phyloP scores from a whole-genome alignment of 2,797 vertebrate species.

The Pseudotriccus pelzelni region DNA sequence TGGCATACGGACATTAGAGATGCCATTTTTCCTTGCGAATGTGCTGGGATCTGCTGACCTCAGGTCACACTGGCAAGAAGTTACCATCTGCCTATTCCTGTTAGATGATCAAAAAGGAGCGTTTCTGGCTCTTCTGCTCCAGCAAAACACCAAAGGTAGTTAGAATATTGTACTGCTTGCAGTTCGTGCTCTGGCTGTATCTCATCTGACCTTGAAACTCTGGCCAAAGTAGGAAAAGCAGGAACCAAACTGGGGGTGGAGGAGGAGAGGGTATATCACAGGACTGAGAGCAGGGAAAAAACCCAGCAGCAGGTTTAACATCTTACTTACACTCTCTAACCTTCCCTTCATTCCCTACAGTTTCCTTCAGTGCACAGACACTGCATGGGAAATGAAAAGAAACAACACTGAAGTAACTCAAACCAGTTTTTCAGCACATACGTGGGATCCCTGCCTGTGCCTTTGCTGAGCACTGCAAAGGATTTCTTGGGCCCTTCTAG shows the following conservation, averaged over 20 bases:
- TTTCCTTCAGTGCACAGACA: not conserved
- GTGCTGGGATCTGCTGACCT: slow-evolving; percentile 23
- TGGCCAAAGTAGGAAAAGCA: not conserved
- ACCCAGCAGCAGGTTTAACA: not conserved
- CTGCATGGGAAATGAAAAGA: not conserved
- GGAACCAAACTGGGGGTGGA: not conserved
- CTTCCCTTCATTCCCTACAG: not conserved
- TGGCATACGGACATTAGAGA: not conserved
- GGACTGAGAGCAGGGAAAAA: not conserved
- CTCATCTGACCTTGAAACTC: slow-evolving; percentile 55
- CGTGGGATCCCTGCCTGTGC: not conserved
- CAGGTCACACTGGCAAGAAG: slow-evolving; percentile 35
- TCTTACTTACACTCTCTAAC: not conserved
- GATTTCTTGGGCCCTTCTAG: not conserved
- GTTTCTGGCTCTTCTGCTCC: not conserved
- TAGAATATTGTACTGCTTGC: not conserved
- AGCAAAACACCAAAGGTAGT: not conserved
- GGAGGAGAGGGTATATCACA: not conserved
- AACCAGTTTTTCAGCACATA: not conserved
- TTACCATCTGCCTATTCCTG: slow-evolving; percentile 32
- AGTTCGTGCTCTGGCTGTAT: not conserved
- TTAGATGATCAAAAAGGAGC: slow-evolving; percentile 5
- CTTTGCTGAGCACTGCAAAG: not conserved
- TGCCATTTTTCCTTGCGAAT: not conserved
- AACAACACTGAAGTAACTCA: not conserved